These are phyloP conservation scores for Ophiothrix spiculata DNA, from an alignment of 35 echinoderm and acorn worm genomes.

Conservation along the genomic window DNA sequence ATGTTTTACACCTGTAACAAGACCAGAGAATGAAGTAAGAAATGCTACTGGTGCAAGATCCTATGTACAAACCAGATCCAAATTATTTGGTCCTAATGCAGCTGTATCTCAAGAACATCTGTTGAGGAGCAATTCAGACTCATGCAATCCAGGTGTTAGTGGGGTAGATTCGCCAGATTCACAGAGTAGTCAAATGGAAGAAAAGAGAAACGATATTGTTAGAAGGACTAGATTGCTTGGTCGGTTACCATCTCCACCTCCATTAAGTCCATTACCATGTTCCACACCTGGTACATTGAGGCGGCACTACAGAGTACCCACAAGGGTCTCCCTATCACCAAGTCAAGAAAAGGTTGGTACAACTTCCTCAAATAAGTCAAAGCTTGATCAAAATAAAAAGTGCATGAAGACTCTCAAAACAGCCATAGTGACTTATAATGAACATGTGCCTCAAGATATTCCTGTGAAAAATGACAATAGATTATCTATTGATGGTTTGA, in stretches of 20 bases:
- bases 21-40: too few relatives aligned
- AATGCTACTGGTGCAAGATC: too few relatives aligned
- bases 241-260: constrained; percentile 76
- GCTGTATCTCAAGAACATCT: neutral
- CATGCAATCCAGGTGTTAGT: neutral
- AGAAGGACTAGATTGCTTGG: constrained; percentile 52
- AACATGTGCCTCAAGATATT: too few relatives aligned
- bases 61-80: neutral
- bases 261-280: constrained; percentile 64
- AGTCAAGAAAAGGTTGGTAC: neutral
- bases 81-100: neutral
- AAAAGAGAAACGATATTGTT: constrained; percentile 23
- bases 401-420: neutral
- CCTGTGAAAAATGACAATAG: neutral
- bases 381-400: neutral
- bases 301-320: constrained; percentile 42
- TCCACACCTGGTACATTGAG: neutral
- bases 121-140: neutral
- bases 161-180: neutral
- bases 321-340: neutral
- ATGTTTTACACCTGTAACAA: too few relatives aligned
- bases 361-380: neutral
- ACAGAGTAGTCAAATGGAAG: neutral
- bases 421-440: too few relatives aligned
- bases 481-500: neutral